Conservation (phyloP, 23 tunicate species). For the Styela plicata region DNA sequence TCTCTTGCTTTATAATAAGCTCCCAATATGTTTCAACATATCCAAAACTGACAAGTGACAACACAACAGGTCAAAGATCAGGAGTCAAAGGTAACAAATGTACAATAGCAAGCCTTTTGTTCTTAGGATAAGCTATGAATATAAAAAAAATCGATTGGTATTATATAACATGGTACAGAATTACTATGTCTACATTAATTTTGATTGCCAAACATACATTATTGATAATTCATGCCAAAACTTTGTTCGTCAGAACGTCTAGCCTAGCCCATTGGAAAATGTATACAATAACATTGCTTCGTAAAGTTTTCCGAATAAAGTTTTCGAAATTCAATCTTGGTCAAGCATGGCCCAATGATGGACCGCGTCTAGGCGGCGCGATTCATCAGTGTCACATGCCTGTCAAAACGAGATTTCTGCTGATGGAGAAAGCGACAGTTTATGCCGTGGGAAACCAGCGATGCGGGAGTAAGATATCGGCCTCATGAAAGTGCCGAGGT, state of each 20-base stretch:
- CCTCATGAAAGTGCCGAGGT: constrained; percentile 4
- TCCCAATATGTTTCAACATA: not conserved
- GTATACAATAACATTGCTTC: too few relatives aligned
- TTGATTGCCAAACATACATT: too few relatives aligned
- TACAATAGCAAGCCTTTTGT: not conserved
- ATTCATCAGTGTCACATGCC: too few relatives aligned
- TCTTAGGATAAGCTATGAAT: not conserved
- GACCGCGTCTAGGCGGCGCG: too few relatives aligned
- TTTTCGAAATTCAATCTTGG: too few relatives aligned
- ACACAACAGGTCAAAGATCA: not conserved
- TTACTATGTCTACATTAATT: too few relatives aligned
- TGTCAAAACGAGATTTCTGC: too few relatives aligned
- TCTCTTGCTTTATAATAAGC: not conserved
- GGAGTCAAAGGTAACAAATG: not conserved
- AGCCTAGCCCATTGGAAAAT: too few relatives aligned
- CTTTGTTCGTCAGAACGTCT: too few relatives aligned
- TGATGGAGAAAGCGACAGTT: not conserved
- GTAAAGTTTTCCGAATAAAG: too few relatives aligned
- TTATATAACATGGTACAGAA: not conserved
- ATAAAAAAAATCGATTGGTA: not conserved
- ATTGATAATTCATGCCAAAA: too few relatives aligned
- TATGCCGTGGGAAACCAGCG: not conserved
- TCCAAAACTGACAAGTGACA: not conserved
- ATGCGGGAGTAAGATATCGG: not conserved
- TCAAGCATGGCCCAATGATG: too few relatives aligned